These are phyloP conservation scores for Aspiorhynchus laticeps DNA, from an alignment of 2,113 vertebrate species.

Conservation along the genomic window DNA sequence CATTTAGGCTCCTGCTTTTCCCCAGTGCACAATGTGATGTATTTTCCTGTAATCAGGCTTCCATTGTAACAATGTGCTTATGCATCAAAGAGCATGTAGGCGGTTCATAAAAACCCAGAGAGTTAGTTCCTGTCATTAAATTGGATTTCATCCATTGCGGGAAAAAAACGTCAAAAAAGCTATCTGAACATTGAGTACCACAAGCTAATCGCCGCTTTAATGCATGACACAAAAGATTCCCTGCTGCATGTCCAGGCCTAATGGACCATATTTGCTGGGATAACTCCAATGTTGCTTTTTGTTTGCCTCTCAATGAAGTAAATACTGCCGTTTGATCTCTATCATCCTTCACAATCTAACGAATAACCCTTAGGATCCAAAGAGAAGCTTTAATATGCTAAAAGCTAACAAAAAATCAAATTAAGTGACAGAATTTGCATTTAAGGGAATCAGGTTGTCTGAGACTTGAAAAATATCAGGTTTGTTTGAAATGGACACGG, in stretches of 20 bases:
- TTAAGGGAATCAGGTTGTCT: not conserved
- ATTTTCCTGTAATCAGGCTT: slow-evolving; percentile 56
- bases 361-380: not conserved
- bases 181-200: slow-evolving; percentile 56
- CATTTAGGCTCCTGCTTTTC: slow-evolving; percentile 48
- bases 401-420: not conserved
- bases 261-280: slow-evolving; percentile 16
- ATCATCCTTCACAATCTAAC: slow-evolving; percentile 4
- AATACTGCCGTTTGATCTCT: slow-evolving; percentile 11
- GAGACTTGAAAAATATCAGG: not conserved
- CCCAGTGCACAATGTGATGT: slow-evolving; percentile 30
- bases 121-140: slow-evolving; percentile 59
- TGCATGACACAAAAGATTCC: slow-evolving; percentile 48
- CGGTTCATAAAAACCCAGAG: slow-evolving; percentile 50
- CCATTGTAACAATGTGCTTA: slow-evolving; percentile 59
- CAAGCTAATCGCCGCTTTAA: slow-evolving; percentile 56
- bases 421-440: slow-evolving; percentile 19
- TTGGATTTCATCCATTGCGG: slow-evolving; percentile 53
- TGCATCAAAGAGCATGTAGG: slow-evolving; percentile 59
- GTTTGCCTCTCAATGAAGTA: slow-evolving; percentile 25
- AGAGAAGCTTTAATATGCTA: slow-evolving; percentile 15
- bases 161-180: slow-evolving; percentile 45
- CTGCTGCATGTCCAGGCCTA: slow-evolving; percentile 41
- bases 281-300: slow-evolving; percentile 26
- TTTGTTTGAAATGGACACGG: slow-evolving; percentile 12